Base-by-base conservation (phyloP, 2,797 vertebrate genomes). In the Rachycentron canadum region DNA sequence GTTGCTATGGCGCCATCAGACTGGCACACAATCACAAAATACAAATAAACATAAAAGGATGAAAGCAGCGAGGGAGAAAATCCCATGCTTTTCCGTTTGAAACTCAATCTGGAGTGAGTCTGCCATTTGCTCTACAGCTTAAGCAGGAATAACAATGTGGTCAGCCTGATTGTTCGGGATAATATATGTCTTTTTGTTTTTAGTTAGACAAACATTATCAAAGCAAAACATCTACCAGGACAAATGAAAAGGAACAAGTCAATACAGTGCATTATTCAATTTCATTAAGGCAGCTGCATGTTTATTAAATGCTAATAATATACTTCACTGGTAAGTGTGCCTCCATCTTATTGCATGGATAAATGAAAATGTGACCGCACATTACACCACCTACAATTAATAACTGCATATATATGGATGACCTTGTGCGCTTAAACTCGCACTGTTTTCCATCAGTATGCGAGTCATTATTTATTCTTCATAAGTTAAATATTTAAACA, bases 1-100 rank as follows among this genome's bases (percentile, higher is more conserved):
- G 86, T 91, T 92, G 83, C 87, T 76, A 92, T 88, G 85, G 73
- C 40, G 64, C 79, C 78, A 77, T 61, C 75, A 77, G 80, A 56
- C 76, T 60, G 68, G 65, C 73, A 76, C 59, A 57, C 55, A 57
- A 45, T 80, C 73, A 81, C 76, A 77, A 86, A 89, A 87, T 86
- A 89, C 79, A 88, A 89, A 88, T 78, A 91, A 89, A 91, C 73
- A 88, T 41, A 25, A 79, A 73, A 28, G 59, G 16, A 82, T 79
- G 63, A 68, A 78, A 43, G 62, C 66, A 65, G 50, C 40, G 28
- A 66, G 73, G 60, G 43, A 67, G 25, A 69, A 68, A 64, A 78
- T 47, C 63, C 25, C 0, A 49, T 64, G 47, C 4, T 14, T 59
- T 34, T 61, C 43, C 21, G 43, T n/a, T 23, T 58, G 14, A 67